Base-by-base conservation (phyloP, 2,113 vertebrate genomes). In the Cepphus grylle region DNA sequence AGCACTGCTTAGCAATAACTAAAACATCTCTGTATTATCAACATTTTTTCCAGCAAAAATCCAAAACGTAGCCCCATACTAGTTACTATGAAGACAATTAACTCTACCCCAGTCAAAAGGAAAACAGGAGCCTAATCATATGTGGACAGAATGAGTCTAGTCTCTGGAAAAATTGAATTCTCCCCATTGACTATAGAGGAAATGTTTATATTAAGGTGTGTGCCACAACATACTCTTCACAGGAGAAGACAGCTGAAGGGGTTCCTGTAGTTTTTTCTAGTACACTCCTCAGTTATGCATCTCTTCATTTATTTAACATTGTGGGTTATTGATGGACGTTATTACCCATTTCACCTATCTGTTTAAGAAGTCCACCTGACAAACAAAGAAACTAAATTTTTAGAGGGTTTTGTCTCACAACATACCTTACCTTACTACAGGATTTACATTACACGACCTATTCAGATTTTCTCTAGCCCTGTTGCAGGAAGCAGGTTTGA, bases 271-370 rank as follows among this genome's bases (percentile, higher is more conserved):
- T 26, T 66, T 92, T 84, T 53, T 63, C 43, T 11, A 34, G 12
- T 45, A 29, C 2, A 18, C 5, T 19, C 13, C 67, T 59, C 5
- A 50, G 12, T 79, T 86, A 26, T 80, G 38, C 43, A 59, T 2
- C 5, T 92, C 12, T 56, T 32, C 4, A 32, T 59, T 62, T 66
- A 58, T 82, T 78, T 73, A 90, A n/a, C 5, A 14, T 22, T n/a
- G 20, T 0, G 5, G 7, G 3, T 22, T 56, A 11, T 50, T 65
- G 79, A 17, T 63, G 36, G 43, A 23, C 0, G 0, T 47, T 66
- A n/a, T 58, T 52, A 74, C 2, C 3, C 6, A 53, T 70, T 93
- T 94, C n/a, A 56, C 12, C 9, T 58, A 26, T 21, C 15, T n/a
- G 27, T 78, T 93, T 82, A 55, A 83, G 70, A 91, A 30, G 27